These are phyloP conservation scores for Dascillus cervinus DNA, from an alignment of 2,888 invertebrate genomes.

Conservation along the genomic window DNA sequence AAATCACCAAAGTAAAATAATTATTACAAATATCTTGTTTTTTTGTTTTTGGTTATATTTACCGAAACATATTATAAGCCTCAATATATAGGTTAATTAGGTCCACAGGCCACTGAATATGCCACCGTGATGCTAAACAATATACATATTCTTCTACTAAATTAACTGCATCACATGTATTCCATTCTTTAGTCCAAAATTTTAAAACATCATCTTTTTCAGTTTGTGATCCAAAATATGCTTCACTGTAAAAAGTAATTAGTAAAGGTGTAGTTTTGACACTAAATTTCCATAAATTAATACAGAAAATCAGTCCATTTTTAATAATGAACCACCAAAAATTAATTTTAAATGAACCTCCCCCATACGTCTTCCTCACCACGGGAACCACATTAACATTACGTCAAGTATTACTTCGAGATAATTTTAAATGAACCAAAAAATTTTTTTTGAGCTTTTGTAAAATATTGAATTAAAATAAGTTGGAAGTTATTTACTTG, in stretches of 20 bases:
- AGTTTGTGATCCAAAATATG: conserved; percentile 58
- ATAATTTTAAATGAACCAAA: too few species aligned
- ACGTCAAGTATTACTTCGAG: too few species aligned
- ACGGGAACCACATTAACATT: too few species aligned
- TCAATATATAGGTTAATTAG: conserved; percentile 52
- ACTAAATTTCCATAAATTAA: conserved; percentile 8
- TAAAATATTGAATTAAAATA: background rate
- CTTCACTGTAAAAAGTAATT: too few species aligned
- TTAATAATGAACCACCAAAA: too few species aligned
- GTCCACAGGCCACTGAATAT: conserved; percentile 56
- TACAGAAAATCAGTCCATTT: conserved; percentile 5
- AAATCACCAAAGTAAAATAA: too few species aligned
- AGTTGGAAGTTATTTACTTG: too few species aligned
- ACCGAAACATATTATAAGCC: conserved; percentile 48
- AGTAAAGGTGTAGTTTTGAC: too few species aligned
- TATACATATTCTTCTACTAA: conserved; percentile 54
- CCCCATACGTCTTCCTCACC: too few species aligned
- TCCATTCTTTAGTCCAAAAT: conserved; percentile 54
- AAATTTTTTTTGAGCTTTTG: background rate
- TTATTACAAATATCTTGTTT: too few species aligned
- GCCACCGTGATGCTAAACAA: conserved; percentile 54
- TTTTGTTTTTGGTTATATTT: conserved; percentile 1
- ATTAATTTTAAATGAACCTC: too few species aligned
- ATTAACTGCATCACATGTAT: conserved; percentile 51
- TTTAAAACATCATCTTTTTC: conserved; percentile 58